Evolutionary conservation across 1,140 invertebrate genomes (phyloP).

Genomic region (Harpegnathos saltator): DNA sequence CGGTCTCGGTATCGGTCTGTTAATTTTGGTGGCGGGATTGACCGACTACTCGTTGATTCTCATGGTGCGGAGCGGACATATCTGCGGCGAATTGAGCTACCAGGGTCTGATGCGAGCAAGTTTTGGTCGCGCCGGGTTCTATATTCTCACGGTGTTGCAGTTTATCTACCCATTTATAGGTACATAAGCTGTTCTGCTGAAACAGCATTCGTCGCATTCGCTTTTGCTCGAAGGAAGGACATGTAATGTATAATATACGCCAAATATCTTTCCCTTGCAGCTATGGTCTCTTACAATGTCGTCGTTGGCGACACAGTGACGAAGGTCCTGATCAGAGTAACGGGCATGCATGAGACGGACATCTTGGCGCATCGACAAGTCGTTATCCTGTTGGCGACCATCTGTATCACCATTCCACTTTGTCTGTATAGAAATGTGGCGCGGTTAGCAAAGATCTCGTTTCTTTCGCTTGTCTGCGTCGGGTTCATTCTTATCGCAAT

Average conservation of each 20-base stretch:
- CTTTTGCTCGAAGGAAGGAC: background rate
- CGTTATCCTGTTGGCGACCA: conserved; percentile 91
- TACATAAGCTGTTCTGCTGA: conserved; percentile 81
- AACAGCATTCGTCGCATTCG: background rate
- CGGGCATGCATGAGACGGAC: conserved; percentile 85
- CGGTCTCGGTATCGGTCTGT: conserved; percentile 90
- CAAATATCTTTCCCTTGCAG: conserved; percentile 85
- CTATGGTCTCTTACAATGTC: conserved; percentile 96
- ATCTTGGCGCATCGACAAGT: conserved; percentile 90
- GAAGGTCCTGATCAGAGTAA: conserved; percentile 91
- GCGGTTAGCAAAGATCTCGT: conserved; percentile 92
- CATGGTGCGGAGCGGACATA: conserved; percentile 92
- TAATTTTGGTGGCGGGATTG: conserved; percentile 91
- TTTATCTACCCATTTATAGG: conserved; percentile 96
- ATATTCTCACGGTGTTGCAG: conserved; percentile 92
- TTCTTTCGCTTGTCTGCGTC: conserved; percentile 92
- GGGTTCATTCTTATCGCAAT: conserved; percentile 91
- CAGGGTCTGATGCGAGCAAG: conserved; percentile 94
- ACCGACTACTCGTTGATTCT: conserved; percentile 95
- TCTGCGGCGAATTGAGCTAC: conserved; percentile 94
- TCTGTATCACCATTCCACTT: conserved; percentile 92
- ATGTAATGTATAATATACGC: background rate
- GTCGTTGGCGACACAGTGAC: conserved; percentile 96
- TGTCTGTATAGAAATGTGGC: conserved; percentile 94
- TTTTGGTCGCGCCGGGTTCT: conserved; percentile 93